phyloP scores from a whole-genome alignment of 2,888 invertebrate species.

The Melanotus villosus region DNA sequence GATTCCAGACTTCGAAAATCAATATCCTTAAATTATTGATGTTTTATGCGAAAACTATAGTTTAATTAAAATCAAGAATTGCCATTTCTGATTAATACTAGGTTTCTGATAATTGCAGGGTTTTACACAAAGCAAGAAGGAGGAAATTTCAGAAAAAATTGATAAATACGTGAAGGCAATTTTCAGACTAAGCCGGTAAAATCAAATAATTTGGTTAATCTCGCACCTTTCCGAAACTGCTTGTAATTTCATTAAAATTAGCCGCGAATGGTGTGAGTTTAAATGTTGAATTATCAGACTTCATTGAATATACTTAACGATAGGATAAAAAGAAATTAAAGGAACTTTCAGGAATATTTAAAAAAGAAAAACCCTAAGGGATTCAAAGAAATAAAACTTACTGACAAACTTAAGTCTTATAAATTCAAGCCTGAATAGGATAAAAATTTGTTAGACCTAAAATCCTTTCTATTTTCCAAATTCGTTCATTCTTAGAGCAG shows the following conservation, averaged over 20 bases:
- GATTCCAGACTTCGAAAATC: not conserved
- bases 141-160: not conserved
- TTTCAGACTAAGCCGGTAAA: not conserved
- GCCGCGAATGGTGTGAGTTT: too few relatives aligned
- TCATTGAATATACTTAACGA: too few relatives aligned
- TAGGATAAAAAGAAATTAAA: too few relatives aligned
- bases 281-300: too few relatives aligned
- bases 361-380: too few relatives aligned
- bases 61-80: too few relatives aligned
- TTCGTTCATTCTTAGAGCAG: not conserved
- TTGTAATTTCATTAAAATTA: conserved; percentile 1
- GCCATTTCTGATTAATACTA: too few relatives aligned
- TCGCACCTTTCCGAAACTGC: not conserved
- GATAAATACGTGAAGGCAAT: not conserved
- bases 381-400: too few relatives aligned
- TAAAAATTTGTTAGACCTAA: not conserved
- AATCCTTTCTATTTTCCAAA: not conserved
- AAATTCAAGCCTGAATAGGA: too few relatives aligned
- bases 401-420: too few relatives aligned
- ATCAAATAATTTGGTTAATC: not conserved
- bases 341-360: too few relatives aligned
- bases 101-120: too few relatives aligned
- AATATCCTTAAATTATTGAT: not conserved
- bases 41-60: not conserved
- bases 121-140: not conserved